A percentile compares a stretch with the other conserved stretches of the same genome.
Evolutionary conservation across 37 sponge, comb jelly and placozoan genomes (phyloP).

Genomic region (Diacarnus erythraeanus): DNA sequence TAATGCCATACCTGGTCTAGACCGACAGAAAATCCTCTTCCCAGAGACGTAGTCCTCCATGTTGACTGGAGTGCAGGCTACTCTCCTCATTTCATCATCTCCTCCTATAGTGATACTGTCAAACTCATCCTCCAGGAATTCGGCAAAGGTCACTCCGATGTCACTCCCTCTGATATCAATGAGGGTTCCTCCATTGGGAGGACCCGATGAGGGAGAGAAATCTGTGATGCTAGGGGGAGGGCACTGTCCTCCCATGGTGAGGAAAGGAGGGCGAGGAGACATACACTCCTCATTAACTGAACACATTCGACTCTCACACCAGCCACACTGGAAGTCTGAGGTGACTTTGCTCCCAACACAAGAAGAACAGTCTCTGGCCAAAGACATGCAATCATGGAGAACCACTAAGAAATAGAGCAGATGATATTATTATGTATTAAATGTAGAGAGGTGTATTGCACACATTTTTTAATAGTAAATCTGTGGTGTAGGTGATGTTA

Average conservation of each 20-base stretch:
- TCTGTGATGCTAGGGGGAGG: conserved; percentile 39
- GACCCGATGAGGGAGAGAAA: conserved; percentile 58
- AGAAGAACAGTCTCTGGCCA: conserved; percentile 36
- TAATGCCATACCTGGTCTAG: not conserved
- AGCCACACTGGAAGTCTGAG: conserved; percentile 53
- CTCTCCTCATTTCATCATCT: no score
- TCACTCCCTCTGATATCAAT: conserved; percentile 73
- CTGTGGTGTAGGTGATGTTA: no score
- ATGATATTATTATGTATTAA: no score
- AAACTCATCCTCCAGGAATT: not conserved
- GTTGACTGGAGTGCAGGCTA: conserved; percentile 17
- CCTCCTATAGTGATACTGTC: not conserved
- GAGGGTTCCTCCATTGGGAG: conserved; percentile 63
- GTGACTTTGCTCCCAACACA: conserved; percentile 22
- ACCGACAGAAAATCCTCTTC: conserved; percentile 25
- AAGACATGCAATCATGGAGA: conserved; percentile 34
- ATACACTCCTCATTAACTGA: conserved; percentile 16
- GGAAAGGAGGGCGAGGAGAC: not conserved
- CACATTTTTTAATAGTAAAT: no score
- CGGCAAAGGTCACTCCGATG: conserved; percentile 49
- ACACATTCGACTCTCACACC: conserved; percentile 31
- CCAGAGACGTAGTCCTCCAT: conserved; percentile 33
- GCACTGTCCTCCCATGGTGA: conserved; percentile 13
- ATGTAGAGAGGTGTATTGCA: no score
- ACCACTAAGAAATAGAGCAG: not conserved